A percentile compares a stretch with the other conserved stretches of the same genome.
Evolutionary conservation across 2,113 vertebrate species (phyloP).

Genomic region (Cathartes aura): DNA sequence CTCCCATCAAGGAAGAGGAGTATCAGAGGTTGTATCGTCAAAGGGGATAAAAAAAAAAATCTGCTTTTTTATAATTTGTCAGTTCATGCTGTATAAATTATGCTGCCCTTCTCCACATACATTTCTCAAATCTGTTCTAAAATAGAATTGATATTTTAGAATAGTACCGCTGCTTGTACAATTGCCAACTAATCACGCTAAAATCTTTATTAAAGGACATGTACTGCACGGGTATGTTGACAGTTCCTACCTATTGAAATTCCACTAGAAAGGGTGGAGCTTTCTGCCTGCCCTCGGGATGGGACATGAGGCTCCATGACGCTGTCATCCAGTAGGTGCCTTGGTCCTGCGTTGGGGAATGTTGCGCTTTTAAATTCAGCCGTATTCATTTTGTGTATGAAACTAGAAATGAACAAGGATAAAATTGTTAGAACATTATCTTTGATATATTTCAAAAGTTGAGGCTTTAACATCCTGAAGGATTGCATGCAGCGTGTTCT

Average conservation of each 20-base stretch:
- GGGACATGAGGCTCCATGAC: constrained; percentile 95
- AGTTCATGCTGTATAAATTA: neutral
- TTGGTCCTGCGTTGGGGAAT: constrained; percentile 94
- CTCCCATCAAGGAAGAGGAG: neutral
- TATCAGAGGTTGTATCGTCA: neutral
- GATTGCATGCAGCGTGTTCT: accelerated
- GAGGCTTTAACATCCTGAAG: neutral
- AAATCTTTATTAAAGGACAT: neutral
- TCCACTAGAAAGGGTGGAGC: constrained; percentile 95
- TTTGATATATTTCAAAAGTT: neutral
- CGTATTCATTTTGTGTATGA: constrained; percentile 98
- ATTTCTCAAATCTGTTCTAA: too few species aligned
- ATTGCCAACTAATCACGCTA: accelerated
- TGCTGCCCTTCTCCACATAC: neutral
- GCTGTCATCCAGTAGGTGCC: constrained; percentile 95
- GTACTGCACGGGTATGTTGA: accelerated
- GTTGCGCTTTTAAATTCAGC: constrained; percentile 97
- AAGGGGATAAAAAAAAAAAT: neutral
- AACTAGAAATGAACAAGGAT: constrained; percentile 74
- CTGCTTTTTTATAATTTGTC: neutral
- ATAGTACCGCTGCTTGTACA: neutral
- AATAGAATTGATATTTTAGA: neutral
- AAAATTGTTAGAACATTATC: neutral
- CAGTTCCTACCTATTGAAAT: constrained; percentile 91
- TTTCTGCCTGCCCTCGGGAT: constrained; percentile 90